A percentile compares a stretch with the other conserved stretches of the same genome.
Evolutionary conservation across 2,888 invertebrate genomes (phyloP).

Genomic region (Chloroclysta siterata): DNA sequence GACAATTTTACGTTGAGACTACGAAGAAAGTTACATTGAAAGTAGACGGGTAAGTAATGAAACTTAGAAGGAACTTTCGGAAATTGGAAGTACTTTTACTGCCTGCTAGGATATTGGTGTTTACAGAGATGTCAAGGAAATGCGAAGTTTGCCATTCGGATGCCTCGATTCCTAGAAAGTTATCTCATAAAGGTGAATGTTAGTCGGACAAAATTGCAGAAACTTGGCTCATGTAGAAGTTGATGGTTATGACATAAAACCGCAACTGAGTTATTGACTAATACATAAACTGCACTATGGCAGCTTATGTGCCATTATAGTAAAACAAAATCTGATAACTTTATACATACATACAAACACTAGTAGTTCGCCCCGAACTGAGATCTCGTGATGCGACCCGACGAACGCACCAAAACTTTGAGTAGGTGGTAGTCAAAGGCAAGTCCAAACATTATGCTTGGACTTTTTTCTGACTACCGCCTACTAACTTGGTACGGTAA

Average conservation of each 20-base stretch:
- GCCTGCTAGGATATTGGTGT: conserved; percentile 28
- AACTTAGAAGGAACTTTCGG: conserved; percentile 8
- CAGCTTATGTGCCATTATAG: neutral
- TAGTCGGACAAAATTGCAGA: conserved; percentile 35
- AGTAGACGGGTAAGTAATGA: conserved; percentile 2
- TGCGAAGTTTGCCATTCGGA: conserved; percentile 28
- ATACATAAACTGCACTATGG: neutral
- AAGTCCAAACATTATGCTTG: too few species aligned
- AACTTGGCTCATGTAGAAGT: conserved; percentile 37
- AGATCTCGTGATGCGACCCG: too few species aligned
- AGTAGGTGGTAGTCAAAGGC: too few species aligned
- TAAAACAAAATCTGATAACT: neutral
- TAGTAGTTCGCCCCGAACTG: too few species aligned
- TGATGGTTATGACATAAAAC: conserved; percentile 36
- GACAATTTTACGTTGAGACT: conserved; percentile 1
- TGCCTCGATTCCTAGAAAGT: conserved; percentile 35
- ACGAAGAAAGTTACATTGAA: neutral
- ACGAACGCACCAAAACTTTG: too few species aligned
- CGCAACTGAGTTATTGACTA: conserved; percentile 9
- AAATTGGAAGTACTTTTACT: conserved; percentile 16
- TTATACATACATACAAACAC: too few species aligned
- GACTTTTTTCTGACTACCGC: too few species aligned
- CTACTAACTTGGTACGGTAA: too few species aligned
- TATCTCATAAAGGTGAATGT: conserved; percentile 43
- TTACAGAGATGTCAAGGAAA: conserved; percentile 34